These are phyloP conservation scores for Hoplostethus mediterraneus DNA, from an alignment of 2,797 vertebrate genomes.

Conservation along the genomic window DNA sequence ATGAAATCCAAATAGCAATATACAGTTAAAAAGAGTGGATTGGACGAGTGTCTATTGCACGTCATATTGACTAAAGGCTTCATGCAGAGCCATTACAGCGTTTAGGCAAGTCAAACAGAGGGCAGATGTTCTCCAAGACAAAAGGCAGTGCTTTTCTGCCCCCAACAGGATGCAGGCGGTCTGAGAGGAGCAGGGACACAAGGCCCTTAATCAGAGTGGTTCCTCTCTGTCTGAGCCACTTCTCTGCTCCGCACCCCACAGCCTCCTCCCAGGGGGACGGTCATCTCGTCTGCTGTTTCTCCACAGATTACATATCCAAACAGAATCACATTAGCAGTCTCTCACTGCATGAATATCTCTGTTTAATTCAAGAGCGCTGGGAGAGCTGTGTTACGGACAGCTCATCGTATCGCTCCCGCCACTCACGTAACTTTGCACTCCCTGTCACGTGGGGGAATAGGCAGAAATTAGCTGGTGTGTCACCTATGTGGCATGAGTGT, in stretches of 20 bases:
- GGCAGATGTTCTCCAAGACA: conserved; percentile 51
- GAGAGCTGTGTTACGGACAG: conserved; percentile 25
- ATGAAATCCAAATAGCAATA: conserved; percentile 10
- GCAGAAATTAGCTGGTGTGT: background rate
- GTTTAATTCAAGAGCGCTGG: conserved; percentile 52
- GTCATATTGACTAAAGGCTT: conserved; percentile 38
- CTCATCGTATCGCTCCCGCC: conserved; percentile 14
- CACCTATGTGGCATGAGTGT: background rate
- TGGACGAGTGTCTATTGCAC: background rate
- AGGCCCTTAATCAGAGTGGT: conserved; percentile 70
- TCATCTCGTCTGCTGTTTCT: conserved; percentile 65
- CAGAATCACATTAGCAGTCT: conserved; percentile 61
- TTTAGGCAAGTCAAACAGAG: conserved; percentile 53
- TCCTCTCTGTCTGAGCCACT: conserved; percentile 69
- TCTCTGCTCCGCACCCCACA: conserved; percentile 35
- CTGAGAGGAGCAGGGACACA: conserved; percentile 39
- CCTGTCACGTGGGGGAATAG: background rate
- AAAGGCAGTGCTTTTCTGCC: conserved; percentile 23
- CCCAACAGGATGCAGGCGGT: conserved; percentile 42
- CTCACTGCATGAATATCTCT: conserved; percentile 53
- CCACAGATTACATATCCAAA: conserved; percentile 70
- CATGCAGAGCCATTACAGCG: conserved; percentile 30
- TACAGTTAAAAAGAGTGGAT: conserved; percentile 19
- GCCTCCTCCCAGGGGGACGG: conserved; percentile 62
- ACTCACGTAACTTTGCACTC: conserved; percentile 25